phyloP scores from a whole-genome alignment of 2,797 vertebrate genomes.

The Meriones psammophilus region DNA sequence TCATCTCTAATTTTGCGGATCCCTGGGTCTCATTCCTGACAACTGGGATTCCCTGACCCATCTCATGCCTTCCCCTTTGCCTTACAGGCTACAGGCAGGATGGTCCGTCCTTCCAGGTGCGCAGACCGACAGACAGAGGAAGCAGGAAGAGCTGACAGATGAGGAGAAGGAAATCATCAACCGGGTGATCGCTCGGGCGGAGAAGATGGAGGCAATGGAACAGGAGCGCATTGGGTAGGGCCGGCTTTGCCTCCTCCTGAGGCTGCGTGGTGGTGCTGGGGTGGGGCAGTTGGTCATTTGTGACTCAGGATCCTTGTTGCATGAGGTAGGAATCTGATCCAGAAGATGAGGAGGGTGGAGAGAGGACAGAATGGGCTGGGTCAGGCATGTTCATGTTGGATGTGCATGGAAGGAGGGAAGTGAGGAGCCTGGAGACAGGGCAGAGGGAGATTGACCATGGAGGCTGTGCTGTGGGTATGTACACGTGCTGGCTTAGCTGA shows the following conservation, averaged over 20 bases:
- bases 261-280: background rate
- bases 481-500: background rate
- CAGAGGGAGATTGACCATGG: background rate
- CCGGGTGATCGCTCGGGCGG: slow-evolving; percentile 94
- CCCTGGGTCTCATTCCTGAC: background rate
- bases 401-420: background rate
- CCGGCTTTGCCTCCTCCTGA: fast-evolving
- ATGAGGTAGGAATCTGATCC: background rate
- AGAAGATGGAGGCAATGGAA: slow-evolving; percentile 96
- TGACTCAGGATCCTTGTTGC: background rate
- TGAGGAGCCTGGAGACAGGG: background rate
- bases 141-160: slow-evolving; percentile 94
- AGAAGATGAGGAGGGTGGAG: background rate
- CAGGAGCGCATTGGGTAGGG: slow-evolving; percentile 95
- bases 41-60: background rate
- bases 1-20: background rate
- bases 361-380: no score
- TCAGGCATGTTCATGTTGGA: background rate
- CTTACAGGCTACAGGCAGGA: slow-evolving; percentile 85
- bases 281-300: fast-evolving
- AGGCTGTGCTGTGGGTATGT: background rate
- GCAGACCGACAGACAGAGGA: slow-evolving; percentile 86
- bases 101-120: slow-evolving; percentile 83
- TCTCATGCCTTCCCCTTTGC: background rate
- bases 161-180: slow-evolving; percentile 99